Conservation (phyloP, 2,797 vertebrate genomes). For the Artibeus lituratus region DNA sequence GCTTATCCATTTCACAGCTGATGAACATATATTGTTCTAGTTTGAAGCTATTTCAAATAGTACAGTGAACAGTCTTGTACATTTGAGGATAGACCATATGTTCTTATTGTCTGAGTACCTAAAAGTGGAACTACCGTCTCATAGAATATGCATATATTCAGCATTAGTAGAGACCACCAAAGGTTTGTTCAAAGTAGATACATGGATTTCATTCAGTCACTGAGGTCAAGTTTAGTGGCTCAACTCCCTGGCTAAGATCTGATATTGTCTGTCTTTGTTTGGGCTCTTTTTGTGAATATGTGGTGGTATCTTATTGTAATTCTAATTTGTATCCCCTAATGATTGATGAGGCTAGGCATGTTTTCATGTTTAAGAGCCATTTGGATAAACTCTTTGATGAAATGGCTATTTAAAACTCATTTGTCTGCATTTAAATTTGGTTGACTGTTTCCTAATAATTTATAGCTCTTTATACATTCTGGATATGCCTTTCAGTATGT, state of each 20-base stretch:
- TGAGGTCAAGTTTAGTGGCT: neutral
- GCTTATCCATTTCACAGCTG: neutral
- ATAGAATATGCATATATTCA: neutral
- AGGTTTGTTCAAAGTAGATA: neutral
- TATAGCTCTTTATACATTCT: neutral
- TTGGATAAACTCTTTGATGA: neutral
- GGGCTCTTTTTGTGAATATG: neutral
- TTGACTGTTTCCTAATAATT: neutral
- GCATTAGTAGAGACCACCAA: neutral
- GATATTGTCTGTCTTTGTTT: neutral
- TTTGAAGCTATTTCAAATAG: constrained; percentile 17
- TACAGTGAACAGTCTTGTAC: neutral
- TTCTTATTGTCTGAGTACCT: neutral
- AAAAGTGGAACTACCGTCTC: neutral
- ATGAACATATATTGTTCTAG: neutral
- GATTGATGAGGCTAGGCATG: neutral
- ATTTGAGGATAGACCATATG: neutral
- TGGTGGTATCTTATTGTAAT: neutral
- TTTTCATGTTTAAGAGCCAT: neutral
- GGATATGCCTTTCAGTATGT: neutral
- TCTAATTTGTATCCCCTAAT: neutral
- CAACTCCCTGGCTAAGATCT: neutral
- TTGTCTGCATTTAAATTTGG: neutral
- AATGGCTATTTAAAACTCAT: neutral
- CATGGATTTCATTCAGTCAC: neutral